Base-by-base conservation (phyloP, 2,113 vertebrate species). In the Sigmodon hispidus region DNA sequence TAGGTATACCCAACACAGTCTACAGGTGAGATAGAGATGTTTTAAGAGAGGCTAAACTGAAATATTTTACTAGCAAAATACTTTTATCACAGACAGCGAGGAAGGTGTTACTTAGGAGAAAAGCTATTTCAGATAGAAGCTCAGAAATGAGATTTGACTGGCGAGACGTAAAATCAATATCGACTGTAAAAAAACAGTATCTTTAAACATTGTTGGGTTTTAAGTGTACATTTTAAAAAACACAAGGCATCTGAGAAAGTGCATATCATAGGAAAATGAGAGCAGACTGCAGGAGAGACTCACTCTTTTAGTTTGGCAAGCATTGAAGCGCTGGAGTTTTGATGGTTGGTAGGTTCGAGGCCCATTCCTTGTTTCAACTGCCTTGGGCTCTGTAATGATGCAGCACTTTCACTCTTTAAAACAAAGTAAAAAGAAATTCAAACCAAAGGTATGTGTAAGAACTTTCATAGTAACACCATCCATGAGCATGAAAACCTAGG, bases 151-250 rank as follows among this genome's bases (percentile, higher is more conserved):
- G 43, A 79, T 50, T 6, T 61, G 76, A 29, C 55, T 88, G 10
- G 11, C 40, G 70, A 92, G 21, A 84, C 84, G 72, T 87, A 26
- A 63, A 80, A 61, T 85, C 55, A 63, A 77, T 67, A 43, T 43
- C 70, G 61, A 48, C 45, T 83, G 4, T 52, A 59, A 87, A 57
- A 92, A 90, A 91, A 57, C 31, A 94, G 0, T 70, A 12, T 52
- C 67, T 87, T 89, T 11, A 61, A 83, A 48, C 40, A 83, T 22
- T 34, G 4, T 83, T 65, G 63, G 36, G 36, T 73, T 10, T 67
- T 93, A 79, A 92, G 77, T 77, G 86, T 43, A 22, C n/a, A 40
- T 67, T 52, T 19, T 94, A 79, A 77, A 84, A 90, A 80, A 2
- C 16, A 43, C 24, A 52, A 8, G 76, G 76, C 63, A 79, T 65